Evolutionary conservation across 2,888 invertebrate species (phyloP), one percentile per base, ranked within the genome.

Genomic region (Brachyptera risi): DNA sequence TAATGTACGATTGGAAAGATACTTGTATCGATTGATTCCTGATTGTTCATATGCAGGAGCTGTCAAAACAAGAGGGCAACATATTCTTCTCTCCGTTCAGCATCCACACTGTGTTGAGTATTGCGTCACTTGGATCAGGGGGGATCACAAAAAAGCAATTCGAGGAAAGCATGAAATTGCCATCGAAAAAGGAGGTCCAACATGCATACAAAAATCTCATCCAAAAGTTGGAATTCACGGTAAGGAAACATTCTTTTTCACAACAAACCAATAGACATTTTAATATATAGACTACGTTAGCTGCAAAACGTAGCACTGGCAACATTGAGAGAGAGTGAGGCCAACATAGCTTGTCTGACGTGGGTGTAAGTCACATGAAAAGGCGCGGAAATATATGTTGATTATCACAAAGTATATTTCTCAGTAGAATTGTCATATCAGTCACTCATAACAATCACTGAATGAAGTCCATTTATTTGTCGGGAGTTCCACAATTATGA

Each of bases 21-120:
- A n/a, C n/a, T n/a, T n/a, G n/a, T n/a, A n/a, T n/a, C n/a, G 31
- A 31, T 31, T 40, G 9, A 40, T 40, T 9, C n/a, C 9, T 15
- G n/a, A 3, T 40, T 40, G 9, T 40, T 40, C 24, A 3, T 51
- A 23, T 57, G 1, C 38, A 63, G 63, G 26, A 3, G 13, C 24
- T 63, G 9, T 51, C 60, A 9, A 50, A 68, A 26, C 61, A 68
- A 35, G 49, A 68, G 21, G 71, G 71, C 56, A 77, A 76, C 67
- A 67, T 76, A 1, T 71, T 77, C 63, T 74, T 75, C 65, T 77
- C 76, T 0, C 76, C 77, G 1, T 70, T 76, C 13, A 76, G 76
- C 64, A 71, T 72, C 11, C 76, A 77, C 66, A 71, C 74, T 3
- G 72, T 75, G 5, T 68, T 77, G 4, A 69, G 75, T 1, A 68